Base-by-base conservation (phyloP, 2,888 invertebrate species). In the Lasioglossum marginatum region DNA sequence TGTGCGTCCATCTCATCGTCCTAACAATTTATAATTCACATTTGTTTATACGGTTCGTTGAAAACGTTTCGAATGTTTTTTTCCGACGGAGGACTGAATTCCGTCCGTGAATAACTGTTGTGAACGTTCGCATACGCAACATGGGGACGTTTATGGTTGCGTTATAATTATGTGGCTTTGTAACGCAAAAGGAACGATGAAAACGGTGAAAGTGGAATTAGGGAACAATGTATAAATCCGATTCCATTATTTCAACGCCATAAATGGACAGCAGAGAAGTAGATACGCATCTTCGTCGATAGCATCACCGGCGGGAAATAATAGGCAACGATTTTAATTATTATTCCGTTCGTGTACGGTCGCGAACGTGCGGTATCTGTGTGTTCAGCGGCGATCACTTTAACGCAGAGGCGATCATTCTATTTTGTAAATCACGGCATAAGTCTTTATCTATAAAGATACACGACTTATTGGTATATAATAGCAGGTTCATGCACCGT, bases 131-230 rank as follows among this genome's bases (percentile, higher is more conserved):
- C 43, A 45, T 71, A 71, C 71, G 71, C 71, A 71, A 71, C 71
- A 43, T 16, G 37, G 43, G 43, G 37, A 75, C 27, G 66, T 45
- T 68, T 43, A 34, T 68, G 66, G 34, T 63, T 63, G 43, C 27
- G 45, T 68, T 63, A 77, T 77, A 77, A 63, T 77, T 34, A 37
- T 31, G 34, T 16, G 66, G 66, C 27, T 34, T 43, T 68, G 74
- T 34, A 76, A 74, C 63, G 75, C 66, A 75, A 40, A 75, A 19
- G 27, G 37, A 74, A 57, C 14, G 37, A 52, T 37, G 60, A 27
- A 74, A 81, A 88, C 40, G 71, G 88, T 83, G 88, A 88, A 88
- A 88, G 85, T 45, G 43, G 43, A 43, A 71, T 85, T 85, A 78
- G 63, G 77, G 80, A 85, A 88, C 79, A 85, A 85, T 81, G 77